Base-by-base conservation (phyloP, 2,888 invertebrate species). In the Helobdella robusta region DNA sequence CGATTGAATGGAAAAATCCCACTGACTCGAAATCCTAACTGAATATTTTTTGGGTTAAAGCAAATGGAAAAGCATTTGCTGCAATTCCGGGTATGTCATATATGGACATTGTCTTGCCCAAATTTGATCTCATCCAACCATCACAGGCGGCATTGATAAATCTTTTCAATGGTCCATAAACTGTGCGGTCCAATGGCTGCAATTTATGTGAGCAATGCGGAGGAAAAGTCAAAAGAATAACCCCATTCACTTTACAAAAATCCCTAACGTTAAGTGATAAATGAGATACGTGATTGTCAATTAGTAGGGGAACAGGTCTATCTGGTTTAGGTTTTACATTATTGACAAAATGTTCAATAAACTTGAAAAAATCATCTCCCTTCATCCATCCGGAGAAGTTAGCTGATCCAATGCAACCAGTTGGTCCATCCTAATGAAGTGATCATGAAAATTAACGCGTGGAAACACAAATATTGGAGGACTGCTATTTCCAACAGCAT, bases 311-410 rank as follows among this genome's bases (percentile, higher is more conserved):
- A n/a, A n/a, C n/a, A n/a, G n/a, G n/a, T n/a, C n/a, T n/a, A n/a
- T n/a, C n/a, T n/a, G n/a, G n/a, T n/a, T n/a, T n/a, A n/a, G n/a
- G n/a, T 40, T n/a, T 40, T n/a, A 40, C 44, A n/a, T 40, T 15
- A 40, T 40, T n/a, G n/a, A n/a, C n/a, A n/a, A 40, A 40, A n/a
- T 40, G 44, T 40, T 40, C n/a, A 11, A 40, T 40, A 40, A 40
- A 40, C 44, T 15, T n/a, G 44, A 40, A n/a, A 40, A 40, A 40
- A n/a, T 40, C 44, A 11, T 11, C 44, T 40, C 11, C 44, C 44
- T 40, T 40, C 44, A 40, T 40, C 44, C 44, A 40, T 40, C 44
- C 44, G 44, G 44, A 40, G 11, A n/a, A n/a, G n/a, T 40, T 40
- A 15, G 44, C 44, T 15, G 44, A 40, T 40, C 44, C 44, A 40